These are phyloP conservation scores for Poecile atricapillus DNA, from an alignment of 2,113 vertebrate species.

Conservation along the genomic window DNA sequence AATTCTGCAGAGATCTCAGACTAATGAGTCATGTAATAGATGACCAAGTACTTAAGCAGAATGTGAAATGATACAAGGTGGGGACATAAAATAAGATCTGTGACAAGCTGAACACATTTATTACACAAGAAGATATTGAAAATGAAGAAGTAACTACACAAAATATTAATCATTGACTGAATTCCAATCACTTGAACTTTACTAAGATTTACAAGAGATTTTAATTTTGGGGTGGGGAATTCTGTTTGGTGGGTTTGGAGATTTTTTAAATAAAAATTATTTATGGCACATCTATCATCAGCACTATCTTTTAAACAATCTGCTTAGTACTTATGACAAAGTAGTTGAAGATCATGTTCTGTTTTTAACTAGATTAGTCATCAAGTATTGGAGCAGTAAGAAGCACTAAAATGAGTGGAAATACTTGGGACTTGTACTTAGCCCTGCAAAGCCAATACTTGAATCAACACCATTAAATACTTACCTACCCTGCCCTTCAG, in stretches of 20 bases:
- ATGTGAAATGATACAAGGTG: conserved; percentile 71
- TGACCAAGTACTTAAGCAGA: conserved; percentile 71
- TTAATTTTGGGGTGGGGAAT: conserved; percentile 45
- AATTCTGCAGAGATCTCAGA: conserved; percentile 73
- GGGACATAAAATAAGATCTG: conserved; percentile 71
- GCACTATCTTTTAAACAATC: not conserved
- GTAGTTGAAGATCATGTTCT: not conserved
- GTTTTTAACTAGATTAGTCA: not conserved
- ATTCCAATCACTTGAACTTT: conserved; percentile 52
- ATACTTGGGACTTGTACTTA: not conserved
- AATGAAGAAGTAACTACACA: conserved; percentile 67
- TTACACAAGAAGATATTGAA: conserved; percentile 66
- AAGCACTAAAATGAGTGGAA: not conserved
- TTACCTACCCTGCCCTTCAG: not conserved
- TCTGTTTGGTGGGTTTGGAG: not conserved
- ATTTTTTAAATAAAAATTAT: not conserved
- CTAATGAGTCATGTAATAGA: conserved; percentile 78
- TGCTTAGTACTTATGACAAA: not conserved
- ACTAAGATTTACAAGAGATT: not conserved
- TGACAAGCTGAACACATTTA: conserved; percentile 71
- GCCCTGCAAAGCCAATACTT: not conserved
- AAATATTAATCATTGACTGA: conserved; percentile 63
- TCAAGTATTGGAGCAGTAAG: not conserved
- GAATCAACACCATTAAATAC: not conserved
- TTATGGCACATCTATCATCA: not conserved